Conservation (phyloP, 1,140 invertebrate genomes). For the Berghia stephanieae region DNA sequence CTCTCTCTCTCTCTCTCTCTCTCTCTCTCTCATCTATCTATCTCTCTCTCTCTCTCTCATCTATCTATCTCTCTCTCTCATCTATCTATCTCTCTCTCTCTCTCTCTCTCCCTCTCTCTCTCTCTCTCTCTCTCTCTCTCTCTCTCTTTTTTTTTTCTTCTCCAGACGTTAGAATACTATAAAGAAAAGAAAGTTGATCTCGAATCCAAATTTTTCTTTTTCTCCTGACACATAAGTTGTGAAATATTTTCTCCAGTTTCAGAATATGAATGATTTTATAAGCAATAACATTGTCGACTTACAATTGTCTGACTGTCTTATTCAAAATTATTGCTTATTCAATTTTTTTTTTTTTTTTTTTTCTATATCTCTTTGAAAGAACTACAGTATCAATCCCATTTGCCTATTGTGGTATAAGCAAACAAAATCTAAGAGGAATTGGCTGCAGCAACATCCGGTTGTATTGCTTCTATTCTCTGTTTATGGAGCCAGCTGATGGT, state of each 20-base stretch:
- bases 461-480: too few species aligned
- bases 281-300: not conserved
- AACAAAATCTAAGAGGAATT: too few species aligned
- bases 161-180: not conserved
- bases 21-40: not conserved
- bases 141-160: not conserved
- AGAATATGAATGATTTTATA: not conserved
- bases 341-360: too few species aligned
- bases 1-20: not conserved
- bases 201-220: not conserved
- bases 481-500: too few species aligned
- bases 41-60: not conserved
- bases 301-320: not conserved
- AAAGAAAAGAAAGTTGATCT: not conserved
- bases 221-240: not conserved
- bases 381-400: too few species aligned
- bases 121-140: not conserved
- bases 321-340: too few species aligned
- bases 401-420: too few species aligned
- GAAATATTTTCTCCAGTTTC: not conserved
- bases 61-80: not conserved
- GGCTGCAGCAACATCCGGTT: too few species aligned
- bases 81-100: not conserved
- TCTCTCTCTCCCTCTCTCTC: not conserved
- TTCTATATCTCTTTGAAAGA: too few species aligned